phyloP scores from a whole-genome alignment of 2,113 vertebrate genomes.

The Lethenteron camtschaticum region DNA sequence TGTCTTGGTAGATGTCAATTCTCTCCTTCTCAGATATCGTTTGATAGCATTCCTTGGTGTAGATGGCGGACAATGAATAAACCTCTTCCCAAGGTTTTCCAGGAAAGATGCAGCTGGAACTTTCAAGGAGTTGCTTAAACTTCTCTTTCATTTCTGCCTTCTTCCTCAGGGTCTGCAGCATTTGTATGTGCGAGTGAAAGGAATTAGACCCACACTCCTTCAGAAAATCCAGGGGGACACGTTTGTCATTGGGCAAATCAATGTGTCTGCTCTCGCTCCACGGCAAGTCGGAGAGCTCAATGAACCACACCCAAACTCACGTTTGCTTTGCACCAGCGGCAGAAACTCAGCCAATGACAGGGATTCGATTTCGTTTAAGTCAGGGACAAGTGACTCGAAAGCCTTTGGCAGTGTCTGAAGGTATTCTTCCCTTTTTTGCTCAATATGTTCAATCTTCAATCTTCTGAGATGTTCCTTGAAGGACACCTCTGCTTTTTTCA shows the following conservation, averaged over 20 bases:
- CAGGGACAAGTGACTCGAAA: slow-evolving; percentile 42
- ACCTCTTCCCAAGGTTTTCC: slow-evolving; percentile 84
- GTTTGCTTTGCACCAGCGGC: slow-evolving; percentile 60
- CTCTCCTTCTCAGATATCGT: slow-evolving; percentile 76
- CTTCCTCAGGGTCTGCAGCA: slow-evolving; percentile 50
- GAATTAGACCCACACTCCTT: slow-evolving; percentile 38
- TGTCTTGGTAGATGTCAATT: slow-evolving; percentile 66
- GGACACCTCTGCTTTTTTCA: slow-evolving; percentile 67
- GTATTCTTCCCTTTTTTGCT: slow-evolving; percentile 47
- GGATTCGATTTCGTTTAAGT: slow-evolving; percentile 64
- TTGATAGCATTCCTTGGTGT: slow-evolving; percentile 77
- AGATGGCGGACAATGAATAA: slow-evolving; percentile 32
- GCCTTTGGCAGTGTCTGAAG: slow-evolving; percentile 52
- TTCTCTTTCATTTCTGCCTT: slow-evolving; percentile 51
- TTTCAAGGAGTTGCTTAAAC: slow-evolving; percentile 59
- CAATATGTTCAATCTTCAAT: slow-evolving; percentile 80
- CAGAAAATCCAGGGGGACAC: slow-evolving; percentile 73
- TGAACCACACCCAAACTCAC: slow-evolving; percentile 71
- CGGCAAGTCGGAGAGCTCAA: slow-evolving; percentile 70
- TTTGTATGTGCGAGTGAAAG: slow-evolving; percentile 52
- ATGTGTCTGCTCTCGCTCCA: slow-evolving; percentile 67
- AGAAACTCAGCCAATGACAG: slow-evolving; percentile 49
- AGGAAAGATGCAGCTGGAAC: slow-evolving; percentile 63
- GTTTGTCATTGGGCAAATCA: slow-evolving; percentile 47
- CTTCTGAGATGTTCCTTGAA: slow-evolving; percentile 69